Evolutionary conservation across 1,140 invertebrate species (phyloP), one percentile per base, ranked within the genome.

Genomic region (Asbolus verrucosus): DNA sequence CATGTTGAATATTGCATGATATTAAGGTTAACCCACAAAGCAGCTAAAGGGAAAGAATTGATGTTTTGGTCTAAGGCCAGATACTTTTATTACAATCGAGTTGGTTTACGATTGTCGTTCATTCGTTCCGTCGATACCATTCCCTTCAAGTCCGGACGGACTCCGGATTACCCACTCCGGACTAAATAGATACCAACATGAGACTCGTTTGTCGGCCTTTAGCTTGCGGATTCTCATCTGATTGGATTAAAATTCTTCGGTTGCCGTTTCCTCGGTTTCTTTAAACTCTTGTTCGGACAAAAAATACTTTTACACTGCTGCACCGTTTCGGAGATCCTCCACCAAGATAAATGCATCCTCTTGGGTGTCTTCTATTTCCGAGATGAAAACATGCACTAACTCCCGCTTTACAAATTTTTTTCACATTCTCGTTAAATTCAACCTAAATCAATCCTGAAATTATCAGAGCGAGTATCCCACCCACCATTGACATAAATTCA

Each of bases 181-280:
- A 38, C 60, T 50, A 50, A 50, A 50, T 50, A 50, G 43, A 50
- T 50, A 50, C 21, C 43, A 50, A 50, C 43, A 50, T 50, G 43
- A 50, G 43, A 50, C 43, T 62, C 36, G 60, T 62, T 39, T 19
- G 36, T 36, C 60, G 60, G 36, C 14, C 21, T 59, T 59, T 59
- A 61, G 59, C 60, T 62, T 62, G 31, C 60, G 36, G 38, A 62
- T 62, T 39, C 36, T 21, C 11, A 15, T 16, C 31, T 62, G 60
- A 62, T 62, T 62, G 60, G 60, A 62, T 62, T 62, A 62, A 62
- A 62, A 62, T 62, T 62, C 60, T 62, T 62, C 18, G 38, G 60
- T 38, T 62, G 43, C 13, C 43, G 30, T 62, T 62, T 15, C 16
- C 11, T 62, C 38, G 31, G 16, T 38, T 62, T 38, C 8, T 36